Evolutionary conservation across 1,140 invertebrate species (phyloP).

Genomic region (Zaprionus tsacasi): DNA sequence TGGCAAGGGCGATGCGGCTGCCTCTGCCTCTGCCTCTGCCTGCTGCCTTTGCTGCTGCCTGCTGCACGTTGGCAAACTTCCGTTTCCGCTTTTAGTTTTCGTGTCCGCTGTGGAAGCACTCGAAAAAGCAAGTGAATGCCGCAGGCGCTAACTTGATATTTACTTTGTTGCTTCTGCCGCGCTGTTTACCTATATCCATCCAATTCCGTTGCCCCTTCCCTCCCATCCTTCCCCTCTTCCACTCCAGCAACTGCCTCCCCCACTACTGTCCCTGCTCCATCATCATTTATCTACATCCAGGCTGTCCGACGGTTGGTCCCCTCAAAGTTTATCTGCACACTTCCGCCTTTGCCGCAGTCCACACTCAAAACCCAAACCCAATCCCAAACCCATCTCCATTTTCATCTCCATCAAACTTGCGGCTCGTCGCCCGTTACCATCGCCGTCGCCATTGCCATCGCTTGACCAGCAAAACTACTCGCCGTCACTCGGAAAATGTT

Average conservation of each 20-base stretch:
- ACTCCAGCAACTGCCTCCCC: neutral
- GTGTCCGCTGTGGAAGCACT: constrained; percentile 49
- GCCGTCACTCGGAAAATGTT: constrained; percentile 65
- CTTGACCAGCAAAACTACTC: constrained; percentile 75
- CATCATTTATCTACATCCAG: constrained; percentile 14
- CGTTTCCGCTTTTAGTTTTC: constrained; percentile 80
- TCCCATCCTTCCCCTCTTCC: neutral
- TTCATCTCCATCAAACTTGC: constrained; percentile 63
- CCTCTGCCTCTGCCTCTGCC: constrained; percentile 12
- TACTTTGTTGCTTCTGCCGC: constrained; percentile 72
- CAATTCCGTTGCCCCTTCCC: constrained; percentile 1
- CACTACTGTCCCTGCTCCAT: neutral
- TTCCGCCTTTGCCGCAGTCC: constrained; percentile 45
- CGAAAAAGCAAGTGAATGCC: constrained; percentile 55
- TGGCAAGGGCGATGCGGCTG: constrained; percentile 13
- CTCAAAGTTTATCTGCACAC: constrained; percentile 63
- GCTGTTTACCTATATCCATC: constrained; percentile 64
- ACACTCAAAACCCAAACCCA: constrained; percentile 11
- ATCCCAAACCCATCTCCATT: neutral
- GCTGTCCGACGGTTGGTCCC: constrained; percentile 3
- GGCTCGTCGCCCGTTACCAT: constrained; percentile 46
- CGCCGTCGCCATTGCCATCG: constrained; percentile 34
- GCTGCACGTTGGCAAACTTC: constrained; percentile 70
- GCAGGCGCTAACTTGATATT: constrained; percentile 81
- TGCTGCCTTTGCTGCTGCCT: constrained; percentile 18